A percentile compares a stretch with the other conserved stretches of the same genome.
Evolutionary conservation across 2,113 vertebrate genomes (phyloP).

Genomic region (Lathamus discolor): DNA sequence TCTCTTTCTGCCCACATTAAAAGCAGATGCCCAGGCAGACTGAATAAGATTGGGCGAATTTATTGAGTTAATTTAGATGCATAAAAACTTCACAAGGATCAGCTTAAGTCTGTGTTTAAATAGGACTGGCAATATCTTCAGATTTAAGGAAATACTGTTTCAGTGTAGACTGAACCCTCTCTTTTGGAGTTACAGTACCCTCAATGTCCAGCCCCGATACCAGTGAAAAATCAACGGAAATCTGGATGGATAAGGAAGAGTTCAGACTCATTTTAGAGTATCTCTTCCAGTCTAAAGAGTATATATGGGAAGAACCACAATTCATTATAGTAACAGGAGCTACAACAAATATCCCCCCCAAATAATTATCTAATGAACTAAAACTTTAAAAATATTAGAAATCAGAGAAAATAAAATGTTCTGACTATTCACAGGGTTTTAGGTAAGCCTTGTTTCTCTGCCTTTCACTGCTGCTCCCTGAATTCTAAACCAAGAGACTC

Average conservation of each 20-base stretch:
- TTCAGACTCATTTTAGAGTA: background rate
- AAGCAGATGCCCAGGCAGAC: constrained; percentile 15
- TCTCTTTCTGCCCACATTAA: background rate
- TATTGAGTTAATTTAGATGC: background rate
- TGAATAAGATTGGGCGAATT: background rate
- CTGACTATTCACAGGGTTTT: background rate
- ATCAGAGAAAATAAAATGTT: background rate
- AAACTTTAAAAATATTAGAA: background rate
- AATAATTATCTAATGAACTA: background rate
- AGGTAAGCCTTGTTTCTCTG: constrained; percentile 43
- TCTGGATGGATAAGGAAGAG: background rate
- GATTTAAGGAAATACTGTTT: background rate
- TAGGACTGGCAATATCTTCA: background rate
- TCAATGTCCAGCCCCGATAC: background rate
- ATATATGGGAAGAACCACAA: background rate
- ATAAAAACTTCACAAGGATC: background rate
- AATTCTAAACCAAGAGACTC: constrained; percentile 75
- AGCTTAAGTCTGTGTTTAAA: background rate
- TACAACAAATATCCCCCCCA: background rate
- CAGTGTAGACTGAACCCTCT: background rate
- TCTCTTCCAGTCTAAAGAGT: background rate
- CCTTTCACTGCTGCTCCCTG: constrained; percentile 46
- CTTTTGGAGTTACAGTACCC: background rate
- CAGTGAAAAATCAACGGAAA: background rate
- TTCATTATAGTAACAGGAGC: background rate